A percentile compares a stretch with the other conserved stretches of the same genome.
phyloP scores from a whole-genome alignment of 2,797 vertebrate genomes.

The Lepus oiostolus region DNA sequence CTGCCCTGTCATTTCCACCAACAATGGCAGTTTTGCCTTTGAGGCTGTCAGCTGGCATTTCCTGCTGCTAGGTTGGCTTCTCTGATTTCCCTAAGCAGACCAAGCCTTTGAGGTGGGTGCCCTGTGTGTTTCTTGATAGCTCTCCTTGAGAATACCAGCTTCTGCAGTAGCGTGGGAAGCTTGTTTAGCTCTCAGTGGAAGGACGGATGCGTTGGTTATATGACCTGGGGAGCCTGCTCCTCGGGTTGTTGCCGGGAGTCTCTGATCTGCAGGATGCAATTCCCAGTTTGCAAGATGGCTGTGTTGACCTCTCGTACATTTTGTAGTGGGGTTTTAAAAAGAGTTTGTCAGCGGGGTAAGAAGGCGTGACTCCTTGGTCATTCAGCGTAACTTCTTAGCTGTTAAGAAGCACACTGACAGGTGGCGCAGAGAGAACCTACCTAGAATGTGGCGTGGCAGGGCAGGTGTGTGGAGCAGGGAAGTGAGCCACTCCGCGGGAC shows the following conservation, averaged over 20 bases:
- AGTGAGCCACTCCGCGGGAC: no score
- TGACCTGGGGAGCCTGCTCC: accelerated
- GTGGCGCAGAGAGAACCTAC: no score
- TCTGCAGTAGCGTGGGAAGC: accelerated
- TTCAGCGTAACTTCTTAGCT: background rate
- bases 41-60: background rate
- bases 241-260: background rate
- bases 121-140: background rate
- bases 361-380: background rate
- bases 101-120: background rate
- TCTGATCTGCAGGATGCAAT: background rate
- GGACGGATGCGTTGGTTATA: no score
- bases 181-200: background rate
- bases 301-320: no score
- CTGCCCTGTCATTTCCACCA: no score
- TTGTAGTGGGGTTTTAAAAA: background rate
- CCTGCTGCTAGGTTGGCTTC: background rate
- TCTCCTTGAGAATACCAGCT: background rate
- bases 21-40: background rate
- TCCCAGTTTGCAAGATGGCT: no score
- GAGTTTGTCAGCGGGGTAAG: background rate
- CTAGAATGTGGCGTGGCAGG: accelerated
- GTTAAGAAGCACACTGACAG: background rate
- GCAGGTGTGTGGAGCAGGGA: no score
- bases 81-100: background rate